Evolutionary conservation across 1,140 invertebrate genomes (phyloP), one percentile per base, ranked within the genome.

Genomic region (Pseudachorutes palmiensis): DNA sequence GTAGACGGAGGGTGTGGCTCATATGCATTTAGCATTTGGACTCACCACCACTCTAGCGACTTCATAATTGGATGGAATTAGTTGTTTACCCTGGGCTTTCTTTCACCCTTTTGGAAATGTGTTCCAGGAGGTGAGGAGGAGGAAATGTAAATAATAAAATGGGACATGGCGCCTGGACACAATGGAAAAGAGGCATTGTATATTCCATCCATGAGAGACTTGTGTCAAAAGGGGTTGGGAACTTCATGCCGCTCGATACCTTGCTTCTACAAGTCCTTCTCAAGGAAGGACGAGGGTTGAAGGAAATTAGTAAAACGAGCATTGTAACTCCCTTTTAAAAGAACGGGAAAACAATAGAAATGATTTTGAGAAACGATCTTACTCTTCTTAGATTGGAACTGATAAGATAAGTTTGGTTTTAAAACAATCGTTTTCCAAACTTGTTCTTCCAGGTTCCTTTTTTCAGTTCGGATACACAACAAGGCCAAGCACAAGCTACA

Each of bases 31-130:
- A 19, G 9, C 19, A 9, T 45, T 19, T 45, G 36, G 36, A 9
- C 36, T 12, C 9, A 19, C 9, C 9, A 9, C 36, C 36, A 9
- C 19, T 45, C 36, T 45, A 12, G 9, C 36, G 9, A 9, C 9
- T 45, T 45, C 9, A 45, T 45, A 45, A 45, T 45, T 45, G 36
- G 36, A 45, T 45, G 36, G 36, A 45, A 45, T 45, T 45, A 45
- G 36, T 45, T 45, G 36, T n/a, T n/a, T n/a, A n/a, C n/a, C n/a
- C n/a, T n/a, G n/a, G n/a, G n/a, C n/a, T n/a, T n/a, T n/a, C n/a
- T n/a, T n/a, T n/a, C n/a, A n/a, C n/a, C n/a, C n/a, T n/a, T n/a
- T n/a, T n/a, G n/a, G n/a, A n/a, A n/a, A n/a, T n/a, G n/a, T n/a
- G n/a, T n/a, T n/a, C n/a, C n/a, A n/a, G 36, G 19, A 45, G 36